phyloP scores from a whole-genome alignment of 2,888 invertebrate species.

The Lithophane leautieri region DNA sequence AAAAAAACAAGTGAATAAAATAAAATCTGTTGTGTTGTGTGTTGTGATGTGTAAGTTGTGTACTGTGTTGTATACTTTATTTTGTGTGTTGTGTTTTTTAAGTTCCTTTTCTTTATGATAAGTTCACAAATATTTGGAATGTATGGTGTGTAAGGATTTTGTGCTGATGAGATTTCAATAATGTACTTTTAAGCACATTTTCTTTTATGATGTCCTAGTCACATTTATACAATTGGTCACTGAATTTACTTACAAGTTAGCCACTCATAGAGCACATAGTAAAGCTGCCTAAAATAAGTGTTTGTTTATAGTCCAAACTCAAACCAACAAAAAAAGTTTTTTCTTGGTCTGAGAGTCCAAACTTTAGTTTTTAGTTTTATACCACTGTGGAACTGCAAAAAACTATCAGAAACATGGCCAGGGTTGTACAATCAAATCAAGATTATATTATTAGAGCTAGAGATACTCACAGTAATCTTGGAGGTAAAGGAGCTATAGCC shows the following conservation, averaged over 20 bases:
- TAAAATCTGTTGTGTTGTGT: neutral
- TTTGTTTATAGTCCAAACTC: neutral
- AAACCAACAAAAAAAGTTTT: too few relatives aligned
- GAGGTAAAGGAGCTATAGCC: constrained; percentile 91
- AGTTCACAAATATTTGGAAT: neutral
- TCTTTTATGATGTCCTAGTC: neutral
- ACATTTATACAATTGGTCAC: neutral
- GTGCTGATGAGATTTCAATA: neutral
- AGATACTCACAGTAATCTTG: constrained; percentile 86
- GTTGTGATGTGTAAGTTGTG: neutral
- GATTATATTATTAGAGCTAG: neutral
- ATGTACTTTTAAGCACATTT: neutral
- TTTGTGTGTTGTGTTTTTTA: neutral
- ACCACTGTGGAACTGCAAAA: neutral
- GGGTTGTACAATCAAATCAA: neutral
- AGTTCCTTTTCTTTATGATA: neutral
- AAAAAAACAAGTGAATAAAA: neutral
- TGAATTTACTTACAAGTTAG: neutral
- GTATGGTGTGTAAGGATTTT: neutral
- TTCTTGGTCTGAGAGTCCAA: too few relatives aligned
- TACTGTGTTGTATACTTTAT: neutral
- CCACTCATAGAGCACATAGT: neutral
- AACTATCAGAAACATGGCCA: neutral
- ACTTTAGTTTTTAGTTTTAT: too few relatives aligned
- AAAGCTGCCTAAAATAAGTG: neutral